Evolutionary conservation across 2,888 invertebrate genomes (phyloP), one percentile per base, ranked within the genome.

Genomic region (Parascotia fuliginaria): DNA sequence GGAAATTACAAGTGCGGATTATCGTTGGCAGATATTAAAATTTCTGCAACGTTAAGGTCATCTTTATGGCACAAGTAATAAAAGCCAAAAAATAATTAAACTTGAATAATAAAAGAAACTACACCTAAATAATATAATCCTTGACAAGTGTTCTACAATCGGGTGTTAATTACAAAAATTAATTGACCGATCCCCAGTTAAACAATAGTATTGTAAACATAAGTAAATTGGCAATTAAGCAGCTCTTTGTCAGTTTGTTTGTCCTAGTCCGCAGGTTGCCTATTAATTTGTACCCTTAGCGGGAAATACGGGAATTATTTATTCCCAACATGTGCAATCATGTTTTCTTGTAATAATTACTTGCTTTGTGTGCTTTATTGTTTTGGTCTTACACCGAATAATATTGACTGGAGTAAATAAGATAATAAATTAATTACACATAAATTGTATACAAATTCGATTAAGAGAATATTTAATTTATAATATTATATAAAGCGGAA

Each of bases 171-270:
- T 64, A 60, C 59, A 61, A 65, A 64, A 72, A 67, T 72, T 70
- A 77, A 75, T 78, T 71, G 73, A 73, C 64, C 67, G 38, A 55
- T 47, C 60, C 33, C 27, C 28, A 39, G 45, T 67, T 53, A 50
- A 64, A 75, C 70, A 77, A 73, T 70, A 65, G 57, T 67, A 65
- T 66, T 70, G 75, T 72, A 63, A 73, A 78, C 72, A 76, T 67
- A 60, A 71, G 68, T 69, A 73, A 78, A 78, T 78, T 78, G 77
- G 47, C 74, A 78, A 78, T 78, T 77, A 76, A 63, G 60, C 45
- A 48, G 64, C 70, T 60, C 67, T 77, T 77, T 75, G 76, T 70
- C 50, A 56, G 63, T 70, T 65, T 70, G 66, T 60, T 55, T 63
- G 55, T 46, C 60, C 53, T 48, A 61, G 41, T 51, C 49, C 32